Conservation (phyloP, 64 coral and sea anemone genomes). For the Montipora foliosa region DNA sequence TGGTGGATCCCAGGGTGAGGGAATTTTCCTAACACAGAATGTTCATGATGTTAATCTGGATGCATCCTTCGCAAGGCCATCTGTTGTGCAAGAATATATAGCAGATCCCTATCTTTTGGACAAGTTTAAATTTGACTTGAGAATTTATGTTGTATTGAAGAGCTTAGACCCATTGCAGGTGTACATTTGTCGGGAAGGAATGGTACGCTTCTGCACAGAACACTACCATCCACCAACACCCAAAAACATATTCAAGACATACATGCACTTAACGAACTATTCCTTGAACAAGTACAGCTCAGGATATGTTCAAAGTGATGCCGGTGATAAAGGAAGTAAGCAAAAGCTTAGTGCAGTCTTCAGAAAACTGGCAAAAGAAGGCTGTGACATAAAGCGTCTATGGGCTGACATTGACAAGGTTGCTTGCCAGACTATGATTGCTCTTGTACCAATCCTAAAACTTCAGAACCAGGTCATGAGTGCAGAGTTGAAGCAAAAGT, state of each 20-base stretch:
- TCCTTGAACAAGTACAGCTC: conserved; percentile 87
- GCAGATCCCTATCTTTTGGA: conserved; percentile 83
- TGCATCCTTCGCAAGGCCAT: conserved; percentile 70
- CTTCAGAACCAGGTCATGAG: conserved; percentile 72
- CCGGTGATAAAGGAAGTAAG: conserved; percentile 83
- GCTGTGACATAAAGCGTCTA: conserved; percentile 61
- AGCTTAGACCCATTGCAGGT: conserved; percentile 82
- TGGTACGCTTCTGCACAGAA: conserved; percentile 92
- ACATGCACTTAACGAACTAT: conserved; percentile 97
- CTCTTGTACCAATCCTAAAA: conserved; percentile 75
- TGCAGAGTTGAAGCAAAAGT: conserved; percentile 72
- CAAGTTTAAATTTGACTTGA: conserved; percentile 94
- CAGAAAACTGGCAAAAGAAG: conserved; percentile 71
- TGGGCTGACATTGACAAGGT: conserved; percentile 86
- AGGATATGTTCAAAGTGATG: conserved; percentile 84
- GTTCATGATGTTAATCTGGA: conserved; percentile 65
- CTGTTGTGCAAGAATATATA: conserved; percentile 84
- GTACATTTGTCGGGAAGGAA: conserved; percentile 92
- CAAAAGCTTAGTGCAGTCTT: conserved; percentile 91
- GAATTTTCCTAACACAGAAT: conserved; percentile 82
- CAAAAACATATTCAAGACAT: conserved; percentile 78
- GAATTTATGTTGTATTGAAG: conserved; percentile 91
- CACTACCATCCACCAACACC: conserved; percentile 75
- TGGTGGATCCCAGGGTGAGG: conserved; percentile 88
- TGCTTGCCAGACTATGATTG: conserved; percentile 85